Conservation (phyloP, 2,113 vertebrate species). For the Seriola quinqueradiata region DNA sequence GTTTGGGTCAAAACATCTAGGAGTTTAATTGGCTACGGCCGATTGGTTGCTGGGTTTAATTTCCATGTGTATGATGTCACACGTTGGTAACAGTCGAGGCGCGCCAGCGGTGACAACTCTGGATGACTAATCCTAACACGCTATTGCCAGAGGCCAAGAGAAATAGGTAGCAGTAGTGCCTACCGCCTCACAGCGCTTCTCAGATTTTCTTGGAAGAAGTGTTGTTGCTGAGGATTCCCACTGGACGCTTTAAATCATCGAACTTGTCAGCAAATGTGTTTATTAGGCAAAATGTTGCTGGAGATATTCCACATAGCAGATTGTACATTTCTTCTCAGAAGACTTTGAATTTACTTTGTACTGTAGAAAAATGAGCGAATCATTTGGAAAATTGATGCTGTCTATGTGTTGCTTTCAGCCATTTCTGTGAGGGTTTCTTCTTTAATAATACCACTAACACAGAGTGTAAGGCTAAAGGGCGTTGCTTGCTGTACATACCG, state of each 20-base stretch:
- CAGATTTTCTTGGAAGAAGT: constrained; percentile 32
- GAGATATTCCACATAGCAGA: constrained; percentile 16
- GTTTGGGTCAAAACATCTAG: constrained; percentile 48
- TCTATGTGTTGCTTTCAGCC: too few species aligned
- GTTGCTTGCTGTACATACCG: too few species aligned
- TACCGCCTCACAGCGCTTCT: neutral
- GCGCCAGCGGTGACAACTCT: constrained; percentile 56
- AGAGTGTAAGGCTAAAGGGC: too few species aligned
- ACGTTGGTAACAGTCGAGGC: constrained; percentile 28
- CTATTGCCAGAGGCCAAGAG: constrained; percentile 43
- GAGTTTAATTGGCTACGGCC: constrained; percentile 47
- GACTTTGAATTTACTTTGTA: neutral
- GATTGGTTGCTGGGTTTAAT: constrained; percentile 62
- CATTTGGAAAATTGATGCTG: too few species aligned
- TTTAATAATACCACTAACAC: too few species aligned
- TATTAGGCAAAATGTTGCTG: constrained; percentile 37
- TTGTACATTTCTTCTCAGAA: neutral
- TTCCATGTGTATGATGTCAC: constrained; percentile 74
- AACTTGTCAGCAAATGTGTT: constrained; percentile 60
- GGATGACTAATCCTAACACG: constrained; percentile 61
- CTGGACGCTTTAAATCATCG: constrained; percentile 48
- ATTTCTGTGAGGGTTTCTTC: too few species aligned
- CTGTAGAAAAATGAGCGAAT: too few species aligned
- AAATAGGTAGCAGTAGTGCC: constrained; percentile 50
- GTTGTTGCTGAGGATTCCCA: constrained; percentile 43